phyloP scores from a whole-genome alignment of 2,797 vertebrate genomes.

The Cynopterus sphinx region DNA sequence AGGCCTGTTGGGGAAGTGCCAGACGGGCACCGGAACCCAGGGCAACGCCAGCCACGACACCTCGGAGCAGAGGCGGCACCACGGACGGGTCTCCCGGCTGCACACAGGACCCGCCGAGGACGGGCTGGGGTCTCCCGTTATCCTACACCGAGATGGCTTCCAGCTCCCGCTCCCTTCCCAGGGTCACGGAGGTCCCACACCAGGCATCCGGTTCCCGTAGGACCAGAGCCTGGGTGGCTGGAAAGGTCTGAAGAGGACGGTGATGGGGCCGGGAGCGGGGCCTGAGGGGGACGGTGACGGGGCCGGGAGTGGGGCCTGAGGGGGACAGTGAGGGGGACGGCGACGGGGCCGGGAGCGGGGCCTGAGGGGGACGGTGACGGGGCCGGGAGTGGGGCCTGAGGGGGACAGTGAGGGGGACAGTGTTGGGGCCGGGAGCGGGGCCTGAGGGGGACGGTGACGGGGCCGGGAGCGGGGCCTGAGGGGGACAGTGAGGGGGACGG shows the following conservation, averaged over 20 bases:
- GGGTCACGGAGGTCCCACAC: not conserved
- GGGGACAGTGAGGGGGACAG: no score
- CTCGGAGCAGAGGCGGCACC: not conserved
- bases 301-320: not conserved
- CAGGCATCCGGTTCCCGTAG: not conserved
- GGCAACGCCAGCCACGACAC: not conserved
- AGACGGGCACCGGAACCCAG: no score
- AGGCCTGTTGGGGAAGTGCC: not conserved
- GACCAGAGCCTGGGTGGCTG: accelerated
- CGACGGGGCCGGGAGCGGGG: no score
- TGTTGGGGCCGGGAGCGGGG: no score
- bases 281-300: not conserved
- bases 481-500: accelerated
- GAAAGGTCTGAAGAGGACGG: accelerated
- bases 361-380: not conserved
- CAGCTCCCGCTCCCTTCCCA: no score
- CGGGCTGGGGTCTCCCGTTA: accelerated
- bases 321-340: accelerated
- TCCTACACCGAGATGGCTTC: not conserved
- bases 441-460: accelerated
- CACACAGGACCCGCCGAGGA: accelerated
- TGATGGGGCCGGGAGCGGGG: not conserved
- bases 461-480: no score
- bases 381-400: not conserved
- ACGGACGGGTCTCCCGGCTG: not conserved